Base-by-base conservation (phyloP, 2,888 invertebrate genomes). In the Dicyrtomina minuta region DNA sequence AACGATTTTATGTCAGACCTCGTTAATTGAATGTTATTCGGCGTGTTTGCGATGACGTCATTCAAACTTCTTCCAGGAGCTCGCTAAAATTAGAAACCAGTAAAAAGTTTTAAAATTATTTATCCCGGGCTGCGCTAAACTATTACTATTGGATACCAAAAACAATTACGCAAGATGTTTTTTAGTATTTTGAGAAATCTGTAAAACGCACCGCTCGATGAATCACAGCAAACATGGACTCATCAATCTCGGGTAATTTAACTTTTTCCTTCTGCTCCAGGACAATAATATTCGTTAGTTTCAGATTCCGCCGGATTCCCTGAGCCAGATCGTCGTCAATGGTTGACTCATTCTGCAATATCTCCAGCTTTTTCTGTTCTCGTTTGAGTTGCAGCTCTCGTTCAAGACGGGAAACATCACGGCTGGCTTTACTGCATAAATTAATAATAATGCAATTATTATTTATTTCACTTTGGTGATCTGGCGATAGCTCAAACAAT, bases 1-100 rank as follows among this genome's bases (percentile, higher is more conserved):
- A 99, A 82, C 0, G 96, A 96, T 72, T 87, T 85, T 17, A 98
- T 86, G 81, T 98, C 97, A 59, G 88, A 87, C 68, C 93, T 82
- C 0, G 87, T 88, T 17, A 94, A 88, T 71, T 85, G 85, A 39
- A 90, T 79, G 27, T 60, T 70, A 13, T 84, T 83, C 76, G 86
- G 87, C 5, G 82, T 85, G 70, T 86, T 85, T 0, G 87, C 85
- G 6, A 92, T 82, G 22, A 92, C 84, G 81, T 92, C 87, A 55
- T 77, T 77, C 59, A 89, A 81, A 0, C 88, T 88, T 44, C 82
- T 82, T 61, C 85, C 85, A 0, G 90, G 33, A 33, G 33, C 33
- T 26, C 79, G 76, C 43, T 53, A 62, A 67, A 66, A 26, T 55
- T 65, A 67, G 44, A 71, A 71, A 71, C 66, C n/a, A n/a, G n/a